Percentiles rank a stretch among this genome's conserved stretches.
Conservation (phyloP, 2,113 vertebrate genomes). For the Otocyon megalotis region DNA sequence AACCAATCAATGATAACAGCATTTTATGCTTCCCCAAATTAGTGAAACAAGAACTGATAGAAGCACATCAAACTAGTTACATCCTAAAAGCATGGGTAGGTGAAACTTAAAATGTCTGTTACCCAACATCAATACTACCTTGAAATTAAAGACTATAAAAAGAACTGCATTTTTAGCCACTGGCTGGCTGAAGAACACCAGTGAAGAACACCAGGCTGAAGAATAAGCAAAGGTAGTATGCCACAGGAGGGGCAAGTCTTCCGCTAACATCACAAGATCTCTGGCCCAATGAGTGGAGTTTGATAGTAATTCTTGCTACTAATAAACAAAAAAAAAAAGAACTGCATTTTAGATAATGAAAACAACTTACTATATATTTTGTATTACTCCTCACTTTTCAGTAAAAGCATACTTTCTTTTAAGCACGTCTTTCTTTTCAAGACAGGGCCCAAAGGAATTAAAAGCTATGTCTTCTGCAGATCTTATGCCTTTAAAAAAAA, state of each 20-base stretch:
- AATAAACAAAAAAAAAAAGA: background rate
- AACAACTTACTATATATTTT: background rate
- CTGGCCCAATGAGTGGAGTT: background rate
- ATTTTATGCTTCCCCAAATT: conserved; percentile 10
- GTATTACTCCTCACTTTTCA: background rate
- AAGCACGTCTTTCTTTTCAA: conserved; percentile 1
- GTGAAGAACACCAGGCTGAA: background rate
- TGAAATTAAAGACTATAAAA: conserved; percentile 41
- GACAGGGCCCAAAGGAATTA: background rate
- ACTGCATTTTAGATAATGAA: background rate
- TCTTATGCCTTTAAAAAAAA: background rate
- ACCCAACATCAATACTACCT: background rate
- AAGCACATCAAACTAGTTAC: background rate
- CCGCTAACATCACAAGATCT: background rate
- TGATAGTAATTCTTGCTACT: background rate
- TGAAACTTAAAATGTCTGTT: conserved; percentile 28
- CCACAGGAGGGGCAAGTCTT: background rate
- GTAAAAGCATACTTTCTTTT: background rate
- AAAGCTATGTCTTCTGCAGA: background rate
- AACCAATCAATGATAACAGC: background rate
- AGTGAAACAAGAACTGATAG: conserved; percentile 16
- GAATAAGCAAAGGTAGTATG: background rate
- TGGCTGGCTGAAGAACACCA: background rate
- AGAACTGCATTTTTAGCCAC: background rate
- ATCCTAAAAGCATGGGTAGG: background rate